These are phyloP conservation scores for Boulengeromyrus knoepffleri DNA, from an alignment of 2,113 vertebrate species.

Conservation along the genomic window DNA sequence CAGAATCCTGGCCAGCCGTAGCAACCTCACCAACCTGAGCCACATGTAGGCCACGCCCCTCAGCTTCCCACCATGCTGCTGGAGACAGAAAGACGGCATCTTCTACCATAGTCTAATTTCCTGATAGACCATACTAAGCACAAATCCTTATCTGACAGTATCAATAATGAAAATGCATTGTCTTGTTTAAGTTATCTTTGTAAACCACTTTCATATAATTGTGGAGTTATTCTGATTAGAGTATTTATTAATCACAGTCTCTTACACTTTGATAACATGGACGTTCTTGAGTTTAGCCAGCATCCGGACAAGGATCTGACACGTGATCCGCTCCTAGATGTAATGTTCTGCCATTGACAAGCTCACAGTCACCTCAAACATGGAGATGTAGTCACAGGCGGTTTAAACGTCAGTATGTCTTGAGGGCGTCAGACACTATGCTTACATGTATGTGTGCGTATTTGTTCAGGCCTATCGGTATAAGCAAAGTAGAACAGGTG, in stretches of 20 bases:
- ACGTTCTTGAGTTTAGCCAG: background rate
- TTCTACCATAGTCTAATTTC: background rate
- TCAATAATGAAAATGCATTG: background rate
- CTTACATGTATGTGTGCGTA: background rate
- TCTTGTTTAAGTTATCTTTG: background rate
- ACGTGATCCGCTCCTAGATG: background rate
- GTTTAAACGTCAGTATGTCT: background rate
- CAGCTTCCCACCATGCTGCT: background rate
- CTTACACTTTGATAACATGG: background rate
- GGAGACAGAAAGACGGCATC: background rate
- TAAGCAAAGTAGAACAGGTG: slow-evolving; percentile 51
- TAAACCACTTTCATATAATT: background rate
- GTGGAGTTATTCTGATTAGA: background rate
- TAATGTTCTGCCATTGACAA: background rate
- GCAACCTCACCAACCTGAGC: slow-evolving; percentile 51
- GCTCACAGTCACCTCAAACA: background rate
- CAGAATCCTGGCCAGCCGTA: slow-evolving; percentile 54
- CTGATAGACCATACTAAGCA: background rate
- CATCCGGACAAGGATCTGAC: background rate
- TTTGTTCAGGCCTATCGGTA: slow-evolving; percentile 45
- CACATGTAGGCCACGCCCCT: slow-evolving; percentile 40
- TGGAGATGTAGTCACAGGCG: background rate
- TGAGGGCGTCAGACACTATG: background rate
- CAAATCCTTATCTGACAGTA: background rate
- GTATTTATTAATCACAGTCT: background rate